Conservation (phyloP, 2,888 invertebrate species). For the Blastobasis adustella region DNA sequence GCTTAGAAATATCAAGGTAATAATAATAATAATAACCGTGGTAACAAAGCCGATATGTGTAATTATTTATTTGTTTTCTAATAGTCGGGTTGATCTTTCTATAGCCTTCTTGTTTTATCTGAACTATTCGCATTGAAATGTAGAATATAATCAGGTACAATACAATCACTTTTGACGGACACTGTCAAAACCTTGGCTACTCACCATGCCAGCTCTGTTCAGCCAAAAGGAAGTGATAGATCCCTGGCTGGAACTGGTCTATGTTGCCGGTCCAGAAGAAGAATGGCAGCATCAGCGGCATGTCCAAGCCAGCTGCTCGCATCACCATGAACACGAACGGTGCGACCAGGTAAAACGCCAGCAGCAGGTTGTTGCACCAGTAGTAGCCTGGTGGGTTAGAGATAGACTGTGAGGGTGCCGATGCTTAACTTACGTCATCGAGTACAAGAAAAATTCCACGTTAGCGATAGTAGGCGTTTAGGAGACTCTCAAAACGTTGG, state of each 20-base stretch:
- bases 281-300: slow-evolving; percentile 38
- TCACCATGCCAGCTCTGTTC: slow-evolving; percentile 52
- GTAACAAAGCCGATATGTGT: no score
- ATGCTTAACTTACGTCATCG: neutral
- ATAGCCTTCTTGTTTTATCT: no score
- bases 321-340: slow-evolving; percentile 35
- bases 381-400: slow-evolving; percentile 36
- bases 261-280: slow-evolving; percentile 53
- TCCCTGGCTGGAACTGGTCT: slow-evolving; percentile 34
- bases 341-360: slow-evolving; percentile 38
- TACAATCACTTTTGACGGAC: no score
- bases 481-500: no score
- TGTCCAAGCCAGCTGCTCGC: slow-evolving; percentile 29
- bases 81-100: neutral
- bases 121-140: no score
- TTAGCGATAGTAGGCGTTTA: no score
- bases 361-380: slow-evolving; percentile 43
- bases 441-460: no score
- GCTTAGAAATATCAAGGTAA: no score
- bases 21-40: no score
- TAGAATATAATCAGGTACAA: no score
- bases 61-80: no score
- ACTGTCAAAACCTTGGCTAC: slow-evolving; percentile 7
- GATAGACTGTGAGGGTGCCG: neutral
- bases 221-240: slow-evolving; percentile 32